A percentile compares a stretch with the other conserved stretches of the same genome.
Conservation (phyloP, 2,797 vertebrate species). For the Steatocranus sp. region DNA sequence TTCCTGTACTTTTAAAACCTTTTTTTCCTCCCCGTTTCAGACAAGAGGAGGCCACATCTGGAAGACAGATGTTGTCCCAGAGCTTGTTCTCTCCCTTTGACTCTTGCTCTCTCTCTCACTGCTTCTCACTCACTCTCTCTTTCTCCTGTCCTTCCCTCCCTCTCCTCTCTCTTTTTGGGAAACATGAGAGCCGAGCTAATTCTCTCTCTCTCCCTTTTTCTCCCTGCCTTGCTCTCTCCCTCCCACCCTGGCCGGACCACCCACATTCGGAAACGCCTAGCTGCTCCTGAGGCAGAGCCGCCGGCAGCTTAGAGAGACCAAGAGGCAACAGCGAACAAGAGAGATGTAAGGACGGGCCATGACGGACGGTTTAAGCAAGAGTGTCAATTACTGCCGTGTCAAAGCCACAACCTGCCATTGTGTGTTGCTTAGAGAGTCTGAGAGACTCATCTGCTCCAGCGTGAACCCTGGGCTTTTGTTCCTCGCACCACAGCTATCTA, state of each 20-base stretch:
- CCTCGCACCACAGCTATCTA: not conserved
- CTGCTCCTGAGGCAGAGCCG: conserved; percentile 66
- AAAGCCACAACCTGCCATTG: conserved; percentile 62
- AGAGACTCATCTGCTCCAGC: not conserved
- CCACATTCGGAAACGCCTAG: conserved; percentile 79
- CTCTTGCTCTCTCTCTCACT: conserved; percentile 37
- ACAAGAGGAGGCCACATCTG: conserved; percentile 80
- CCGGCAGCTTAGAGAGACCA: conserved; percentile 31
- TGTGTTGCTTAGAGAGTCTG: conserved; percentile 44
- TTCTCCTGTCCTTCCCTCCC: conserved; percentile 27
- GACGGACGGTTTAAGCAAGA: conserved; percentile 74
- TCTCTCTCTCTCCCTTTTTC: conserved; percentile 55
- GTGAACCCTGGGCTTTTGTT: not conserved
- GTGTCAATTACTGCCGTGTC: conserved; percentile 77
- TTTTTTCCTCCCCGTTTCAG: conserved; percentile 49
- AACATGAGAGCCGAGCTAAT: conserved; percentile 76
- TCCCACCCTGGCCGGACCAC: conserved; percentile 72
- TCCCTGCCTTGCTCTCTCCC: conserved; percentile 35
- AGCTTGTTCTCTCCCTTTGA: conserved; percentile 37
- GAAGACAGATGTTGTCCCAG: conserved; percentile 77
- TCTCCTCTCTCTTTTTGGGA: conserved; percentile 53
- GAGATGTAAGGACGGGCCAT: conserved; percentile 66
- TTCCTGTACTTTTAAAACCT: conserved; percentile 74
- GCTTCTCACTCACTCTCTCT: conserved; percentile 60
- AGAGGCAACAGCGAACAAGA: conserved; percentile 13